Evolutionary conservation across 2,797 vertebrate genomes (phyloP), one percentile per base, ranked within the genome.

Genomic region (Tauraco hartlaubi): DNA sequence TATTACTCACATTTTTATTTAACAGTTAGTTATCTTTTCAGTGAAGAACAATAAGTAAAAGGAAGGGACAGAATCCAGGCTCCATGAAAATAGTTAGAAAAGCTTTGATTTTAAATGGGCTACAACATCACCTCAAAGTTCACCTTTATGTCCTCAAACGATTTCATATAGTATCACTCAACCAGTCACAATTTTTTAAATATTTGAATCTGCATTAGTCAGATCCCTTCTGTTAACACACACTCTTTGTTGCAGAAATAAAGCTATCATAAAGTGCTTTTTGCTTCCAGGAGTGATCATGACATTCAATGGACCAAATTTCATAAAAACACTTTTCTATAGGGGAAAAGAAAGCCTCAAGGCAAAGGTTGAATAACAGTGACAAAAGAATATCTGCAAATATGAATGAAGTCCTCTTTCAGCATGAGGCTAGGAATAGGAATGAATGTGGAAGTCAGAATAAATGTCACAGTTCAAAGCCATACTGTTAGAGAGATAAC

Each of bases 381-480:
- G 95, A 95, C 91, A 98, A 96, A 96, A 96, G 96, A 97, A 75
- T 84, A 96, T 95, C 95, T 94, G 89, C 97, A 96, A 96, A 97
- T 97, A 96, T 46, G 68, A 95, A 96, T 95, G 88, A 95, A 97
- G 92, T 92, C 89, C 89, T 97, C 82, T 85, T 94, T 92, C 88
- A 95, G 90, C 62, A 7, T 8, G 59, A 92, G 82, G 92, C 78
- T 59, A 41, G 63, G 96, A 96, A 96, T 35, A 82, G 87, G 76
- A 94, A 92, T 89, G 95, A 94, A 95, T 71, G 82, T 73, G 64
- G 79, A 94, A 93, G 89, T 82, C 95, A 93, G 91, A 95, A 97
- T 94, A 97, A 98, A 97, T 97, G 96, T 98, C 98, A 98, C 85
- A 86, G 94, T 97, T 96, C 92, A 97, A 97, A 97, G 93, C 92